Conservation (phyloP, 1,140 invertebrate species). For the Temnothorax longispinosus region DNA sequence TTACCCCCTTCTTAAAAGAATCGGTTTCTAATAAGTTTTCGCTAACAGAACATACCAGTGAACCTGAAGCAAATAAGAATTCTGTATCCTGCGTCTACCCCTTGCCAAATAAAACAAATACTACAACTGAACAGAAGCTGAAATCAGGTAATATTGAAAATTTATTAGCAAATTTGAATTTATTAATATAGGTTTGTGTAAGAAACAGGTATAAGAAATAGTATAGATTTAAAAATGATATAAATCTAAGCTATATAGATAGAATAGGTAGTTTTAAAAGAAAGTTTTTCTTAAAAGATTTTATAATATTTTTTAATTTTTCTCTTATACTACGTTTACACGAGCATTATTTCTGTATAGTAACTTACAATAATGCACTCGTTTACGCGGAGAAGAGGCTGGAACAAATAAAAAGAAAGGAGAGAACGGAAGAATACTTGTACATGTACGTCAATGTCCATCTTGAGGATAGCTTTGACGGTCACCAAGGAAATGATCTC, state of each 20-base stretch:
- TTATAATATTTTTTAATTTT: background rate
- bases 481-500: constrained; percentile 98
- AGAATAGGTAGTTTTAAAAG: background rate
- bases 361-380: no score
- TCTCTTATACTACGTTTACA: no score
- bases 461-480: constrained; percentile 95
- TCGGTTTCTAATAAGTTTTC: no score
- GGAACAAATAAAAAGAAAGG: constrained; percentile 96
- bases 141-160: no score
- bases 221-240: background rate
- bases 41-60: background rate
- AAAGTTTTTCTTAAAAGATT: background rate
- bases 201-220: background rate
- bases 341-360: no score
- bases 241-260: background rate
- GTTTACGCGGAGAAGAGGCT: constrained; percentile 92
- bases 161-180: no score
- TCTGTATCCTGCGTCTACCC: no score
- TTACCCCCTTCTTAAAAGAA: no score
- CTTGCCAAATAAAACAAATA: no score
- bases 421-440: constrained; percentile 97
- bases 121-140: no score
- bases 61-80: no score
- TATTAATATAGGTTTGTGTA: constrained; percentile 5
- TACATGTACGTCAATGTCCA: constrained; percentile 97